Base-by-base conservation (phyloP, 2,797 vertebrate genomes). In the Poecilia wingei region DNA sequence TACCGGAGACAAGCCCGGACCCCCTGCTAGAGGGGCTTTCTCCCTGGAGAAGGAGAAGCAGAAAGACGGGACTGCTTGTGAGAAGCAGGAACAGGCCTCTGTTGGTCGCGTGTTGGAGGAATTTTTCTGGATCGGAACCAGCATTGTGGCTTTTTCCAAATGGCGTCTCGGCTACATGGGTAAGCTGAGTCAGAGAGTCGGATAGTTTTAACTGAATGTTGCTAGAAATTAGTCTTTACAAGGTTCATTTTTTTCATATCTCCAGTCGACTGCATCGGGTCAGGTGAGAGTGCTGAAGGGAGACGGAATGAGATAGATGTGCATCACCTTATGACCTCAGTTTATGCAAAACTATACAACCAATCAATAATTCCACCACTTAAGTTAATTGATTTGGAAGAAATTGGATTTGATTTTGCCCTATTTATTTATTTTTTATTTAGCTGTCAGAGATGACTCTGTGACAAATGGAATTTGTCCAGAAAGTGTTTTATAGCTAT, bases 151-250 rank as follows among this genome's bases (percentile, higher is more conserved):
- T 2, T 95, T 95, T 22, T 96, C 96, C 0, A 92, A 86, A 47
- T 97, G 97, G 97, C 97, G 94, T 84, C 93, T 97, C 0, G 96
- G 97, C 53, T 96, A 94, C 64, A 91, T 97, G 88, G 97, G 98
- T 98, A 97, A 98, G 97, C 49, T 43, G 13, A 14, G 66, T 33
- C 51, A 55, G 49, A 28, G 41, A 45, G 4, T 9, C 0, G n/a
- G 74, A 61, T 20, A 0, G 43, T 55, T 74, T 74, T 41, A 14
- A 53, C 18, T 39, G 47, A 22, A n/a, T 49, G 25, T 9, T 12
- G 9, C 18, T 36, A 39, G 4, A 12, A 33, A 74, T 74, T 14
- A 39, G 25, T 3, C 51, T 39, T 36, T 14, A 36, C 4, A 73
- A 28, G n/a, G 5, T 73, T 3, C 0, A 22, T 25, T 73, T 73